phyloP scores from a whole-genome alignment of 2,888 invertebrate species.

The Gisinianus flammeolus region DNA sequence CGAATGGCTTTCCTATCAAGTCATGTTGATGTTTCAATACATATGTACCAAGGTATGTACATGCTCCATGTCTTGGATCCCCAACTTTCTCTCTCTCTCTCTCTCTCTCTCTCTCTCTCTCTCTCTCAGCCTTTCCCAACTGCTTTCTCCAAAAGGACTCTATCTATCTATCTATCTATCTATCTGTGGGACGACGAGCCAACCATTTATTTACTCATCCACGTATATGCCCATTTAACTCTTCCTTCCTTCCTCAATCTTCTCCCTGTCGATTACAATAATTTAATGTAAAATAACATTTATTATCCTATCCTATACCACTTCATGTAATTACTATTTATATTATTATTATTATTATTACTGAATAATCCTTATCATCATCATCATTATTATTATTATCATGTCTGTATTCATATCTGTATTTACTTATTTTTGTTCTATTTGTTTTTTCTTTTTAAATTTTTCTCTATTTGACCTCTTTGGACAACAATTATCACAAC shows the following conservation, averaged over 20 bases:
- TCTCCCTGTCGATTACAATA: neutral
- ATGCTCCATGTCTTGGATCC: neutral
- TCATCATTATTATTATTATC: no score
- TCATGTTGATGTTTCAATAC: conserved; percentile 47
- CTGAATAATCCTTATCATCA: neutral
- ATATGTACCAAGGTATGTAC: neutral
- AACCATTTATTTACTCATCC: conserved; percentile 23
- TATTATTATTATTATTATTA: no score
- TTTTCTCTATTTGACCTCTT: no score
- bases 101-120: neutral
- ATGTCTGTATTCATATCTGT: neutral
- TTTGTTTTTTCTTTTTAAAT: neutral
- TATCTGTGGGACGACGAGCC: neutral
- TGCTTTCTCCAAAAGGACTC: neutral
- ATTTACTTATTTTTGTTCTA: neutral
- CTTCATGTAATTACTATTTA: conserved; percentile 2
- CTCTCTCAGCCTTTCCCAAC: neutral
- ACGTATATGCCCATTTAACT: neutral
- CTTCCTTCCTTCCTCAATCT: neutral
- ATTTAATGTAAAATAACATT: neutral
- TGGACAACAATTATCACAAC: conserved; percentile 14
- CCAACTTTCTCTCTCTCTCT: neutral
- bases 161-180: conserved; percentile 17
- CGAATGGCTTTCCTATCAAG: conserved; percentile 49
- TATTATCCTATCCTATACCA: neutral